Evolutionary conservation across 2,113 vertebrate species (phyloP).

Genomic region (Coptodon rendalli): DNA sequence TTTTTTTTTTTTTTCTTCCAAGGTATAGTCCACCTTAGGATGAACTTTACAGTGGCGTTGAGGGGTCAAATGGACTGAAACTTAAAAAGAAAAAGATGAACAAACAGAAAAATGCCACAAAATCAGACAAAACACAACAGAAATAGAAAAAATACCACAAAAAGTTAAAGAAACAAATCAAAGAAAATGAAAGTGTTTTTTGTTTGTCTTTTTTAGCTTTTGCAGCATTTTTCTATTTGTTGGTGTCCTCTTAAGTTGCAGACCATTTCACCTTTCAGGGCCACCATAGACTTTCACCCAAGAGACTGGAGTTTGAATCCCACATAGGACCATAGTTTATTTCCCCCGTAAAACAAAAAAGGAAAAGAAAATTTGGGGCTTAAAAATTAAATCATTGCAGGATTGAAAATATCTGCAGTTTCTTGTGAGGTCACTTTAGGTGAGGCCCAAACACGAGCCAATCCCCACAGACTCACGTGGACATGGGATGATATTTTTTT

Average conservation of each 20-base stretch:
- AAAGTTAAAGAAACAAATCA: neutral
- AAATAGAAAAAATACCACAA: neutral
- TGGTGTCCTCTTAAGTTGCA: neutral
- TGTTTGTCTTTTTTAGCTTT: neutral
- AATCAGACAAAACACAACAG: neutral
- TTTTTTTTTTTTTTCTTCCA: neutral
- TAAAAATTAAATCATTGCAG: neutral
- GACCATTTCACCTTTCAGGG: neutral
- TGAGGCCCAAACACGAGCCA: neutral
- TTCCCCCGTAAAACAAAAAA: rapidly evolving
- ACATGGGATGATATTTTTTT: neutral
- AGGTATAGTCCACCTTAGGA: neutral
- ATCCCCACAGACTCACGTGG: neutral
- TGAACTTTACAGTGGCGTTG: neutral
- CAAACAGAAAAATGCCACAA: neutral
- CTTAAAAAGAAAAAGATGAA: neutral
- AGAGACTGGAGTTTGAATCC: neutral
- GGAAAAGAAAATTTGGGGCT: neutral
- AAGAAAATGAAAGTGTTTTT: neutral
- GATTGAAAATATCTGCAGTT: neutral
- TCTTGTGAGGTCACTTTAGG: neutral
- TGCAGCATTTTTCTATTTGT: neutral
- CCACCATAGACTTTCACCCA: neutral
- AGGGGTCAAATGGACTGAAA: neutral
- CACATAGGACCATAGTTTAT: neutral